Base-by-base conservation (phyloP, 2,113 vertebrate species). In the Rattus rattus region DNA sequence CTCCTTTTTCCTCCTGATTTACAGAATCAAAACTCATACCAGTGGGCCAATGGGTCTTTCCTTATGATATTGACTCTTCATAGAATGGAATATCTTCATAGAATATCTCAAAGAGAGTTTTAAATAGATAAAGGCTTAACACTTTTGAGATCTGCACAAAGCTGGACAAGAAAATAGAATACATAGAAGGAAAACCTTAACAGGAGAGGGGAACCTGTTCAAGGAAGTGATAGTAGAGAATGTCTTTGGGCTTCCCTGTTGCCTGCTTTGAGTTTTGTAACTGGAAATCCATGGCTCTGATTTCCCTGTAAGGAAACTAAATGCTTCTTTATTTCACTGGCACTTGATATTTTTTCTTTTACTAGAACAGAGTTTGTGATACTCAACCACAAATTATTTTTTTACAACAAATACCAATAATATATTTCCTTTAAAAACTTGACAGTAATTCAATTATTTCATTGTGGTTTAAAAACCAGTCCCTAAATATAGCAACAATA, bases 381-480 rank as follows among this genome's bases (percentile, higher is more conserved):
- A 49, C 26, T 75, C 7, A 87, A 43, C 56, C 1, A 47, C 49
- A 84, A 61, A 9, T 26, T 90, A 28, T 69, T 88, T 59, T 59
- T 28, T 73, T 49, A 19, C 63, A 77, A 43, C 70, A 83, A 95
- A 20, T 26, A 69, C 70, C 10, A 70, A 24, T 43, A 54, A 54
- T 36, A 47, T 36, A 43, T 87, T 84, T 13, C 22, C 36, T 87
- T 65, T 88, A 90, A 95, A 81, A 90, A 83, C 12, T 20, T 52
- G n/a, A 83, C 10, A 49, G 67, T 20, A 88, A 72, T 59, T 22
- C 1, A 83, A 56, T 91, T 97, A 76, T 59, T 72, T 67, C 83
- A 77, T 36, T 56, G 95, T 91, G 43, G 5, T 49, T 95, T 88
- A 81, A 94, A 88, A 59, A 49, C 26, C 19, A 95, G 7, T 86